Base-by-base conservation (phyloP, 2,888 invertebrate species). In the Amphiduros pacificus region DNA sequence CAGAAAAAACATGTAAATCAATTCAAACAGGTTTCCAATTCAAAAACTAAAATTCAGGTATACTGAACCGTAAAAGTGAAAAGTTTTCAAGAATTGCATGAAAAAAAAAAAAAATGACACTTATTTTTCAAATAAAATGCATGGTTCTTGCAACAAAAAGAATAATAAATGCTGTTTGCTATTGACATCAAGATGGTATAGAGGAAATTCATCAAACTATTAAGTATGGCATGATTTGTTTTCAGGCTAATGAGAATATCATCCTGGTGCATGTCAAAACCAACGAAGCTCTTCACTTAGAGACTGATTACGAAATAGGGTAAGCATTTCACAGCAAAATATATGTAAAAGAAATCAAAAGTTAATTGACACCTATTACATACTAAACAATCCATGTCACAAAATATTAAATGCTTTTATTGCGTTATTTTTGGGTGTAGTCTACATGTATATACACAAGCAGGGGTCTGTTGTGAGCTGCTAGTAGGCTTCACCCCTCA, bases 201-300 rank as follows among this genome's bases (percentile, higher is more conserved):
- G n/a, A n/a, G n/a, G n/a, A n/a, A n/a, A n/a, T n/a, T n/a, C n/a
- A n/a, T n/a, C n/a, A n/a, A n/a, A n/a, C n/a, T n/a, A n/a, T n/a
- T n/a, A n/a, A n/a, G n/a, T n/a, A n/a, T n/a, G n/a, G n/a, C n/a
- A n/a, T n/a, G n/a, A n/a, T n/a, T n/a, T n/a, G n/a, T 31, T 59
- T 61, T 40, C 69, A 80, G 80, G 79, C 80, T 17, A 80, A 80
- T 67, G 71, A 72, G 9, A 74, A 71, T 63, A 68, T 79, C 1
- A 69, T 82, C 22, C 62, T 82, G 40, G 71, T 69, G 53, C 81
- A 82, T 64, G 68, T 71, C 44, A 75, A 74, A 54, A 82, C 81
- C 22, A 78, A 80, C 66, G 73, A 76, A 41, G 71, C 75, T 56
- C 68, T 82, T 28, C 74, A 76, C 63, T 74, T 80, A 2, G 81